phyloP scores from a whole-genome alignment of 2,888 invertebrate species.

The Tuta absoluta region DNA sequence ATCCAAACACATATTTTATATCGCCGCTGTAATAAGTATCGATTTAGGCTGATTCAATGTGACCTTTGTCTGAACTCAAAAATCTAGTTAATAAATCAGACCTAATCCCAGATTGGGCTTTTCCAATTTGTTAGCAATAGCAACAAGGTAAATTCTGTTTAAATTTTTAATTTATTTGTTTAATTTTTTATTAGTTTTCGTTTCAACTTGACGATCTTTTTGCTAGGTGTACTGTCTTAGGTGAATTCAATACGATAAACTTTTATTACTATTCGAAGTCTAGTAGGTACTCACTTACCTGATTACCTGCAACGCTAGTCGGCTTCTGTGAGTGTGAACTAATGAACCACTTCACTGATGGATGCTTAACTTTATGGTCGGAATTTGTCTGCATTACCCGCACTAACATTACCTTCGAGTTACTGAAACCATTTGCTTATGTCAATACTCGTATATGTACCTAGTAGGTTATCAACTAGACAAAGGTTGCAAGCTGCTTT shows the following conservation, averaged over 20 bases:
- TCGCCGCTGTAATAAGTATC: background rate
- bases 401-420: conserved; percentile 7
- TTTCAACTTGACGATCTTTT: too few relatives aligned
- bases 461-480: background rate
- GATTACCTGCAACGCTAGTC: too few relatives aligned
- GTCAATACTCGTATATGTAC: background rate
- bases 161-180: too few relatives aligned
- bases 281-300: too few relatives aligned
- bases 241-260: too few relatives aligned
- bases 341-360: background rate
- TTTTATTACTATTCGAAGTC: too few relatives aligned
- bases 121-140: too few relatives aligned
- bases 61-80: background rate
- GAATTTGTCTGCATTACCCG: conserved; percentile 10
- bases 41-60: background rate
- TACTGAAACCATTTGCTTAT: background rate
- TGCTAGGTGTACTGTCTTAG: too few relatives aligned
- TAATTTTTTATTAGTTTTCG: too few relatives aligned
- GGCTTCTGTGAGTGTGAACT: background rate
- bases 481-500: background rate
- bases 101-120: background rate
- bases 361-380: background rate
- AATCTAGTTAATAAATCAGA: background rate
- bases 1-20: too few relatives aligned
- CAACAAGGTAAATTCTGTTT: too few relatives aligned